A percentile compares a stretch with the other conserved stretches of the same genome.
phyloP scores from a whole-genome alignment of 2,888 invertebrate genomes.

The Flexamia atlantica region DNA sequence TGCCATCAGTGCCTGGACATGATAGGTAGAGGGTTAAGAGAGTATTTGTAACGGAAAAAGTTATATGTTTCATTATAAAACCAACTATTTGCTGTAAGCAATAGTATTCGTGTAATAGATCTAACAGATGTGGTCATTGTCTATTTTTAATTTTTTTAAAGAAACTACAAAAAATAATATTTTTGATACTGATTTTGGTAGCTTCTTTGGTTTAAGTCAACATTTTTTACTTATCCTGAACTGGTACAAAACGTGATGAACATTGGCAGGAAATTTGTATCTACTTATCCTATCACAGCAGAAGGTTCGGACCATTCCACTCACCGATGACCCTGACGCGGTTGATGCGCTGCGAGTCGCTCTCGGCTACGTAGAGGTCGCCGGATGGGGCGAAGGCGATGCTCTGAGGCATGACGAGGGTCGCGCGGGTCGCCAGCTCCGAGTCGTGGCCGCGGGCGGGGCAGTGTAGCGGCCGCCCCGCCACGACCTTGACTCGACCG shows the following conservation, averaged over 20 bases:
- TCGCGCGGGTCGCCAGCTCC: constrained; percentile 94
- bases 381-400: constrained; percentile 96
- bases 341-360: constrained; percentile 96
- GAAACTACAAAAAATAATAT: too few species aligned
- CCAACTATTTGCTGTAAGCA: too few species aligned
- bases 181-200: too few species aligned
- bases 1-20: constrained; percentile 87
- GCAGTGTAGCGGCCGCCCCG: constrained; percentile 95
- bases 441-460: constrained; percentile 88
- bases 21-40: too few species aligned
- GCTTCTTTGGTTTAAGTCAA: too few species aligned
- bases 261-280: too few species aligned
- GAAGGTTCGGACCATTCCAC: not conserved
- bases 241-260: too few species aligned
- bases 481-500: constrained; percentile 93
- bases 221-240: too few species aligned
- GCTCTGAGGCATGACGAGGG: constrained; percentile 95
- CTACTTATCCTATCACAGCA: not conserved
- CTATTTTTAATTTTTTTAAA: too few species aligned
- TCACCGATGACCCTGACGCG: constrained; percentile 88
- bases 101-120: too few species aligned
- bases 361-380: constrained; percentile 95
- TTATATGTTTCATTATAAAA: not conserved
- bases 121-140: too few species aligned
- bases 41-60: too few species aligned